These are phyloP conservation scores for Zootoca vivipara DNA, from an alignment of 2,113 vertebrate species.

Conservation along the genomic window DNA sequence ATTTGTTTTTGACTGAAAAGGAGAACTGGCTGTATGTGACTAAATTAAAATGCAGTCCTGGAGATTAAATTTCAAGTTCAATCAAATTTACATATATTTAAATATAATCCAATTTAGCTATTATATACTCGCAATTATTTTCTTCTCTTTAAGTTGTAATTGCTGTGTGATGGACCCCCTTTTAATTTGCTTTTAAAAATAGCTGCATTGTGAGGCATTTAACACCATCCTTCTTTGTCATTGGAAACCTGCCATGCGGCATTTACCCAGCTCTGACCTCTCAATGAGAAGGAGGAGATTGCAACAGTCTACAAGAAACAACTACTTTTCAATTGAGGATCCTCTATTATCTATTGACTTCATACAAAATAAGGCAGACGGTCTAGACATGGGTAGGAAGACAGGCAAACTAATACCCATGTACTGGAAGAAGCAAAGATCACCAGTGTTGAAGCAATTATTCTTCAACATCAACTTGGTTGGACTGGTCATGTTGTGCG, in stretches of 20 bases:
- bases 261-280: constrained; percentile 2
- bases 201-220: constrained; percentile 20
- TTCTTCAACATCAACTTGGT: no score
- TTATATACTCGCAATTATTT: constrained; percentile 38
- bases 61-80: constrained; percentile 38
- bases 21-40: constrained; percentile 22
- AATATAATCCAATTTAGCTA: constrained; percentile 43
- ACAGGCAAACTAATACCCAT: no score
- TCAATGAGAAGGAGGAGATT: neutral
- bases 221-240: neutral
- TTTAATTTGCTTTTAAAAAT: constrained; percentile 46
- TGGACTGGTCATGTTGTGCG: no score
- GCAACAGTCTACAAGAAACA: neutral
- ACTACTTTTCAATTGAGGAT: neutral
- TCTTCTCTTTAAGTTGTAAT: constrained; percentile 25
- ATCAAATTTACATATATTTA: constrained; percentile 49
- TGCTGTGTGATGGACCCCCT: constrained; percentile 19
- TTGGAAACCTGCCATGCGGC: neutral
- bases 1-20: constrained; percentile 40
- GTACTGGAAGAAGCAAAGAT: no score
- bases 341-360: neutral
- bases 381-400: no score
- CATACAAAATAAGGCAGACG: neutral
- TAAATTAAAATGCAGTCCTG: constrained; percentile 39
- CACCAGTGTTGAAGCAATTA: no score